Conservation (phyloP, 2,888 invertebrate species). For the Heliconius hortense region DNA sequence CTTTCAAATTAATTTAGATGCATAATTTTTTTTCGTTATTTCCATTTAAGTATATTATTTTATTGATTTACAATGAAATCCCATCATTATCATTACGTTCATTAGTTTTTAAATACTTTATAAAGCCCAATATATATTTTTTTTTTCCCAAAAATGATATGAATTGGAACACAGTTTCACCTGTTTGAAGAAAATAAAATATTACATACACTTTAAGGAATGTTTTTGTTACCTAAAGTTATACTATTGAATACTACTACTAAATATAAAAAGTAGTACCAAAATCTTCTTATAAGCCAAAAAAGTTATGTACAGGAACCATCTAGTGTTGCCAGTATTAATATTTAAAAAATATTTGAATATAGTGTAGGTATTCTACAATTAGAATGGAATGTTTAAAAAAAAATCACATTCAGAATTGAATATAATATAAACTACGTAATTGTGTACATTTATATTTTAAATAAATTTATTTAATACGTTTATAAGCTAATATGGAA, state of each 20-base stretch:
- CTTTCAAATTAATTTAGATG: background rate
- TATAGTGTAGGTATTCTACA: too few species aligned
- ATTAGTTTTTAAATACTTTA: background rate
- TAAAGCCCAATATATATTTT: background rate
- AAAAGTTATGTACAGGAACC: slow-evolving; percentile 1
- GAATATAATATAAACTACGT: background rate
- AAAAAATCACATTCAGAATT: background rate
- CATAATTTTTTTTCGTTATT: background rate
- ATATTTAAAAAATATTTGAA: background rate
- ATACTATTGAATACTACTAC: background rate
- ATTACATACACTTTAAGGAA: slow-evolving; percentile 13
- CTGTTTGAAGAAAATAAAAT: slow-evolving; percentile 2
- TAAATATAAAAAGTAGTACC: slow-evolving; percentile 17
- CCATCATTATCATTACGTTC: background rate
- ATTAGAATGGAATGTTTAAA: background rate
- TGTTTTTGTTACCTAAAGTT: slow-evolving; percentile 2
- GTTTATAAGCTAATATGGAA: slow-evolving; percentile 2
- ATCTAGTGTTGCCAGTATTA: slow-evolving; percentile 20
- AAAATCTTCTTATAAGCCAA: slow-evolving; percentile 14
- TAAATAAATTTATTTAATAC: background rate
- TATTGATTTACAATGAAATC: background rate
- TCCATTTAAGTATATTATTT: too few species aligned
- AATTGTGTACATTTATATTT: background rate
- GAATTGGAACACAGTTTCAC: slow-evolving; percentile 32
- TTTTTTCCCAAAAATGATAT: slow-evolving; percentile 31